These are phyloP conservation scores for Laodelphax striatellus DNA, from an alignment of 1,140 invertebrate genomes.

Conservation along the genomic window DNA sequence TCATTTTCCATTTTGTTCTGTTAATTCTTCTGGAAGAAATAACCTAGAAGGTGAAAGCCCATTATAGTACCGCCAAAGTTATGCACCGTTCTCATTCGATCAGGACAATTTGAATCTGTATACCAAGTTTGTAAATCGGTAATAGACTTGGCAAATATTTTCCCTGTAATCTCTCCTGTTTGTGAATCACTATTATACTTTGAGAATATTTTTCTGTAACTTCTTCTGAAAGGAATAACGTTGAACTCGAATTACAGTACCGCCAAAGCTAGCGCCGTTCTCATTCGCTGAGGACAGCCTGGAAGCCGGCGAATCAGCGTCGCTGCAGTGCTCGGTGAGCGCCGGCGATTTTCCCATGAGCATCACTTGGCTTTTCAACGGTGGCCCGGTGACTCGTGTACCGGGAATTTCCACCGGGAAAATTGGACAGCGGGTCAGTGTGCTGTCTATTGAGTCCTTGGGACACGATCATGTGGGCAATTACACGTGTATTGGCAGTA, in stretches of 20 bases:
- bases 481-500: constrained; percentile 58
- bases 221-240: too few relatives aligned
- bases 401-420: constrained; percentile 48
- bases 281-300: constrained; percentile 40
- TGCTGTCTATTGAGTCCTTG: constrained; percentile 66
- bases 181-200: too few relatives aligned
- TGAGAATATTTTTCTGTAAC: too few relatives aligned
- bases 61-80: too few relatives aligned
- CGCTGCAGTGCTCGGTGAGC: constrained; percentile 52
- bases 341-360: constrained; percentile 65
- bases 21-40: too few relatives aligned
- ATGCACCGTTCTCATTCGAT: too few relatives aligned
- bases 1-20: too few relatives aligned
- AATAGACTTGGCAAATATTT: too few relatives aligned
- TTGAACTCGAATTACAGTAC: constrained; percentile 40
- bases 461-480: constrained; percentile 59
- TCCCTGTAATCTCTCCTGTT: too few relatives aligned
- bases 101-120: too few relatives aligned
- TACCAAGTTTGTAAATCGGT: too few relatives aligned
- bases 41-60: too few relatives aligned
- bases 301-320: constrained; percentile 29
- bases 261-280: constrained; percentile 46
- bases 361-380: constrained; percentile 59
- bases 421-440: constrained; percentile 55
- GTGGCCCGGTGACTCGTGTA: constrained; percentile 31